Conservation (phyloP, 2,113 vertebrate genomes). For the Aldabrachelys gigantea region DNA sequence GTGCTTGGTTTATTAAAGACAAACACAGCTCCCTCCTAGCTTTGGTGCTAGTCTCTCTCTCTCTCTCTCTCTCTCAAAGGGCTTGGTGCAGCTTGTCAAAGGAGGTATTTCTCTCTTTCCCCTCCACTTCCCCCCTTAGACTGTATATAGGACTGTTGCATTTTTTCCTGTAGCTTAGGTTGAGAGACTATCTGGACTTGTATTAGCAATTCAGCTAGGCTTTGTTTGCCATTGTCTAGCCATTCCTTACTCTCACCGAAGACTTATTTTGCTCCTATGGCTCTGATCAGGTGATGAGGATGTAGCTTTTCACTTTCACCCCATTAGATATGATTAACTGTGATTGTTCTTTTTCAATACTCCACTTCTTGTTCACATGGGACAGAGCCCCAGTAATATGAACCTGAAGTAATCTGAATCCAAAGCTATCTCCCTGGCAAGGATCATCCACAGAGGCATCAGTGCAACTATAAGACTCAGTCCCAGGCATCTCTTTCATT, state of each 20-base stretch:
- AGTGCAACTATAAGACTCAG: neutral
- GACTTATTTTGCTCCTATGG: neutral
- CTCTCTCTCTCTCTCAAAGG: neutral
- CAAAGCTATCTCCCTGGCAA: neutral
- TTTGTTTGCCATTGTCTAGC: neutral
- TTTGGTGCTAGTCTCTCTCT: neutral
- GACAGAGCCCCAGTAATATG: neutral
- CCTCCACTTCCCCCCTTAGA: neutral
- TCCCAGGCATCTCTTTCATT: neutral
- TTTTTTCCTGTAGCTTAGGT: neutral
- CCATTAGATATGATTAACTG: neutral
- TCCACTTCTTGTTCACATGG: neutral
- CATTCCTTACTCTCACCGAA: neutral
- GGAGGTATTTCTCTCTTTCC: conserved; percentile 26
- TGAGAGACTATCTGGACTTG: neutral
- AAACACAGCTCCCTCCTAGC: neutral
- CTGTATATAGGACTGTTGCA: neutral
- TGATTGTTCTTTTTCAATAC: conserved; percentile 39
- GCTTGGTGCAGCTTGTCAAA: neutral
- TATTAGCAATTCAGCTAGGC: neutral
- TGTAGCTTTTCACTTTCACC: neutral
- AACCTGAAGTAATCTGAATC: neutral
- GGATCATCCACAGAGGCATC: neutral
- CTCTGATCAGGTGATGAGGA: neutral
- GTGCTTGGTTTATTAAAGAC: neutral